A percentile compares a stretch with the other conserved stretches of the same genome.
phyloP scores from a whole-genome alignment of 1,140 invertebrate genomes.

The Apocrypta bakeri region DNA sequence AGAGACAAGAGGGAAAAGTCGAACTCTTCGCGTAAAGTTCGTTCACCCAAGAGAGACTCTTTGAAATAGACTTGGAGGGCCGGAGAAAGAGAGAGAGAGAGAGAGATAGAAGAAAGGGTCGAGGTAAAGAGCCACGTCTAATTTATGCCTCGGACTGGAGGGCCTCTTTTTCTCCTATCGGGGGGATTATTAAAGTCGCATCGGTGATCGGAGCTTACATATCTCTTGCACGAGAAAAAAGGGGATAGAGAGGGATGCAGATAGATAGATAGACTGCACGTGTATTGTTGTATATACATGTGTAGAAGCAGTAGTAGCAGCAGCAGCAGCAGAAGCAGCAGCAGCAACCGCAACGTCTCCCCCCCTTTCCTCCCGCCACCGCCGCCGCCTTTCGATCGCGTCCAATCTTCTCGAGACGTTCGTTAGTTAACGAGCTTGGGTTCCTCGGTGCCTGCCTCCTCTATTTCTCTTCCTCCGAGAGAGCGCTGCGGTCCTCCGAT shows the following conservation, averaged over 20 bases:
- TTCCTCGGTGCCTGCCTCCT: background rate
- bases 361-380: background rate
- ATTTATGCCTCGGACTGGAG: conserved; percentile 22
- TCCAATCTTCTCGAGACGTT: conserved; percentile 50
- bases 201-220: background rate
- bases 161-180: conserved; percentile 11
- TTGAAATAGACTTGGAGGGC: background rate
- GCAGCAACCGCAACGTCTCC: background rate
- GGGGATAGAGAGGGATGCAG: no score
- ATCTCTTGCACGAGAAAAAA: no score
- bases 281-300: background rate
- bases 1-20: conserved; percentile 27
- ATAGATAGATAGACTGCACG: background rate
- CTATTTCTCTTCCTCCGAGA: background rate
- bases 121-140: background rate
- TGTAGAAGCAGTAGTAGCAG: no score
- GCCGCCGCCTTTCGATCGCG: conserved; percentile 13
- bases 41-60: conserved; percentile 35
- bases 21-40: conserved; percentile 35
- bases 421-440: conserved; percentile 48
- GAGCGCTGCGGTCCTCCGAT: background rate
- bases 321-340: no score
- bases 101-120: background rate
- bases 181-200: conserved; percentile 35
- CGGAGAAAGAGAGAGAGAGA: background rate